These are phyloP conservation scores for Heteronetta atricapilla DNA, from an alignment of 2,113 vertebrate genomes.

Conservation along the genomic window DNA sequence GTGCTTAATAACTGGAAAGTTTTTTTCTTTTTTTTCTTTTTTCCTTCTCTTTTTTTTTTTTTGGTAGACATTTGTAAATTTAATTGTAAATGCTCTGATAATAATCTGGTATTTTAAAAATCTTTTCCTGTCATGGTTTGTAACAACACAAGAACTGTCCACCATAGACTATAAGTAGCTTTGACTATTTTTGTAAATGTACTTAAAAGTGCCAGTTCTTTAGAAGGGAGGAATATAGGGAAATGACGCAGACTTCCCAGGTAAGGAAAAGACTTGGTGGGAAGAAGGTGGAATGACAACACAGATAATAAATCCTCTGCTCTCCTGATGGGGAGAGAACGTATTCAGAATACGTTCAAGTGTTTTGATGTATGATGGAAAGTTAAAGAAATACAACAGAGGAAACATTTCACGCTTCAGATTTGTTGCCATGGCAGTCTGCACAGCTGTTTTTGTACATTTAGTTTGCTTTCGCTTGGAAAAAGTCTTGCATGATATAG, in stretches of 20 bases:
- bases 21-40: too few species aligned
- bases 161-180: neutral
- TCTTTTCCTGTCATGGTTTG: neutral
- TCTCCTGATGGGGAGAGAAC: neutral
- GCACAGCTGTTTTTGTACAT: neutral
- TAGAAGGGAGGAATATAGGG: neutral
- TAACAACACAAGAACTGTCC: neutral
- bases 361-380: neutral
- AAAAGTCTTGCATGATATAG: neutral
- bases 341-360: neutral
- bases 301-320: neutral
- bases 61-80: neutral
- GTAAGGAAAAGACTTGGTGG: neutral
- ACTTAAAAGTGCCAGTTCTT: neutral
- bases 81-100: neutral
- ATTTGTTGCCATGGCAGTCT: neutral
- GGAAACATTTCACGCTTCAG: neutral
- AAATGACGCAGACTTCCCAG: neutral
- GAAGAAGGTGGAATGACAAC: neutral
- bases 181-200: neutral
- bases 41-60: too few species aligned
- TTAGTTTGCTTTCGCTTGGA: neutral
- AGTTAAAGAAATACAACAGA: neutral
- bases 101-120: neutral
- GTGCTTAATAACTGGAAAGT: neutral